phyloP scores from a whole-genome alignment of 2,797 vertebrate genomes.

The Onychomys leucogaster region DNA sequence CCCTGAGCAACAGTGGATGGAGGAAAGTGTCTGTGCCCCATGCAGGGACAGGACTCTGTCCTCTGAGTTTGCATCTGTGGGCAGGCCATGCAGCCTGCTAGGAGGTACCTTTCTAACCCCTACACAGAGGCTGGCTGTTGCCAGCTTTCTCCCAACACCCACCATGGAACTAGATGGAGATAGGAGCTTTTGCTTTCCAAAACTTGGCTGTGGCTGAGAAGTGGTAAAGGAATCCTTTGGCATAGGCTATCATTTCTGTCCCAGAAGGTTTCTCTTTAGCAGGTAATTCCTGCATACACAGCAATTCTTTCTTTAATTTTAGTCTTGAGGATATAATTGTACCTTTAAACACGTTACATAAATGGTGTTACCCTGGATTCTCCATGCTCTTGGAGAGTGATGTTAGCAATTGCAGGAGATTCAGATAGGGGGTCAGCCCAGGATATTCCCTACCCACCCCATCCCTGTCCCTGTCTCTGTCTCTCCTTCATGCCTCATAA shows the following conservation, averaged over 20 bases:
- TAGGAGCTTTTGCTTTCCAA: background rate
- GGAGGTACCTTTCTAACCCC: background rate
- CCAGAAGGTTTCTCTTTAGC: background rate
- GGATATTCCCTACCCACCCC: background rate
- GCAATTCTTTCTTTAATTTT: background rate
- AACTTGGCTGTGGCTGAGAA: fast-evolving
- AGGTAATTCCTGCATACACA: background rate
- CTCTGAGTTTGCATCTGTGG: background rate
- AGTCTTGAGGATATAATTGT: background rate
- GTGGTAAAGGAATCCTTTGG: background rate
- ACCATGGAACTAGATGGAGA: background rate
- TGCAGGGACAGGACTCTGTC: background rate
- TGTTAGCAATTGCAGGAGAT: fast-evolving
- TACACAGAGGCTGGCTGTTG: background rate
- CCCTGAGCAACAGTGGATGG: no score
- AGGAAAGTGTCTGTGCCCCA: background rate
- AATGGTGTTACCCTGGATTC: background rate
- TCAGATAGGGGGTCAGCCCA: background rate
- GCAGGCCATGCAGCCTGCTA: no score
- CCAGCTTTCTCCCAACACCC: background rate
- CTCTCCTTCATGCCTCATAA: background rate
- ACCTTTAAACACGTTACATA: background rate
- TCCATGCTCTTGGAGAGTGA: fast-evolving
- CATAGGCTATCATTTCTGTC: background rate
- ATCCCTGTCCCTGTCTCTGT: background rate